phyloP scores from a whole-genome alignment of 2,888 invertebrate species.

The Mythimna impura region DNA sequence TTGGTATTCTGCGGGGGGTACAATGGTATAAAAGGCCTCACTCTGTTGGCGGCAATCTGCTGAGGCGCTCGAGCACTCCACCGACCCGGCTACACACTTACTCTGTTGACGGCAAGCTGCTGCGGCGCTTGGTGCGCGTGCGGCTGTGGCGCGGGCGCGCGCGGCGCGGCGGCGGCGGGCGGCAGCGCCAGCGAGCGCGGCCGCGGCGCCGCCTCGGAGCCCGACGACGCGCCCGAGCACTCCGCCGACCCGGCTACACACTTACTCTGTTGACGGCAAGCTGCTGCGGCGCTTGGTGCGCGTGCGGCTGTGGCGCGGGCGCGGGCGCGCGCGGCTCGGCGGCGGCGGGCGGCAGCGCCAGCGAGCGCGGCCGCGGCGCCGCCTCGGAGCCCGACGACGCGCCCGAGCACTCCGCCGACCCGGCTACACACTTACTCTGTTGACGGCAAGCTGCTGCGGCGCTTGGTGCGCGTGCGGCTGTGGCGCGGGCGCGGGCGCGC shows the following conservation, averaged over 20 bases:
- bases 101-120: too few relatives aligned
- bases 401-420: conserved; percentile 84
- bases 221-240: conserved; percentile 80
- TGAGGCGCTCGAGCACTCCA: background rate
- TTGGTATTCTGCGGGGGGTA: too few relatives aligned
- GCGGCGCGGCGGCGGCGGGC: too few relatives aligned
- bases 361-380: conserved; percentile 84
- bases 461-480: background rate
- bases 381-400: conserved; percentile 83
- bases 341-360: conserved; percentile 71
- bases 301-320: background rate
- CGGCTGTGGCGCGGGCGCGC: background rate
- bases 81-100: too few relatives aligned
- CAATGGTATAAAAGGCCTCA: background rate
- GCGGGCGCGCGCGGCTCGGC: conserved; percentile 27
- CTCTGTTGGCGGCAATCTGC: background rate
- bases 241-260: conserved; percentile 61
- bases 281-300: background rate
- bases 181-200: conserved; percentile 82
- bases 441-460: background rate
- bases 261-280: too few relatives aligned
- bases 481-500: background rate
- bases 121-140: too few relatives aligned
- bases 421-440: conserved; percentile 56
- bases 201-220: conserved; percentile 84